A percentile compares a stretch with the other conserved stretches of the same genome.
Evolutionary conservation across 2,888 invertebrate species (phyloP).

Genomic region (Hesperia comma): DNA sequence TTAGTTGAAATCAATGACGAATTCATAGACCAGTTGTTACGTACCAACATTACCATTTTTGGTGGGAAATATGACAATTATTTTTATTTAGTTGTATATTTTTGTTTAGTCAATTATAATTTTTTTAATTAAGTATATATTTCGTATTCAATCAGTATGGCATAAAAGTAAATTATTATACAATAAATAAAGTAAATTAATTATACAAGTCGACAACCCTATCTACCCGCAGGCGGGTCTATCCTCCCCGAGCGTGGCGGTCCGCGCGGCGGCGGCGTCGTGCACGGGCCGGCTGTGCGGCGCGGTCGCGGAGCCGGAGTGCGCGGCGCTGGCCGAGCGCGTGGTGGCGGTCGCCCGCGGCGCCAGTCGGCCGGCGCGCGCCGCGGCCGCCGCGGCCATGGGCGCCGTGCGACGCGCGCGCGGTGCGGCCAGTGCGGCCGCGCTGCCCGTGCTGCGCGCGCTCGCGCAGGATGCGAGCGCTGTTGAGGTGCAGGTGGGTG

Average conservation of each 20-base stretch:
- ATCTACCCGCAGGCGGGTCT: conserved; percentile 85
- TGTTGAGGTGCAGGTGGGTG: conserved; percentile 93
- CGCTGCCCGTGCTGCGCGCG: conserved; percentile 96
- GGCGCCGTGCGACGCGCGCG: conserved; percentile 98
- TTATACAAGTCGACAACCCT: too few species aligned
- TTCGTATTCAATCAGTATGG: too few species aligned
- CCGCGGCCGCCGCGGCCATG: conserved; percentile 88
- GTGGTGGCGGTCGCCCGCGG: conserved; percentile 65
- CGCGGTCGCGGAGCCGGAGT: conserved; percentile 64
- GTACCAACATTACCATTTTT: too few species aligned
- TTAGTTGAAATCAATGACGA: too few species aligned
- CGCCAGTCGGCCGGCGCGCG: conserved; percentile 50
- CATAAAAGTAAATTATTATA: too few species aligned
- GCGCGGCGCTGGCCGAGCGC: conserved; percentile 67
- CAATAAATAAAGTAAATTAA: too few species aligned
- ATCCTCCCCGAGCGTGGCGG: conserved; percentile 88
- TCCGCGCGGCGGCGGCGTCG: conserved; percentile 97
- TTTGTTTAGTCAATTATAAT: too few species aligned
- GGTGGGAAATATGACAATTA: too few species aligned
- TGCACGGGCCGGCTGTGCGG: conserved; percentile 93
- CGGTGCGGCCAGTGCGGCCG: conserved; percentile 97
- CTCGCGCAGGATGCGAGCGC: conserved; percentile 97
- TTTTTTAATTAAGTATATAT: too few species aligned
- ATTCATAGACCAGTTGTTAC: too few species aligned
- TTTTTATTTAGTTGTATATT: too few species aligned